Conservation (phyloP, 92 coral and sea anemone species). For the Isaurus tuberculatus region DNA sequence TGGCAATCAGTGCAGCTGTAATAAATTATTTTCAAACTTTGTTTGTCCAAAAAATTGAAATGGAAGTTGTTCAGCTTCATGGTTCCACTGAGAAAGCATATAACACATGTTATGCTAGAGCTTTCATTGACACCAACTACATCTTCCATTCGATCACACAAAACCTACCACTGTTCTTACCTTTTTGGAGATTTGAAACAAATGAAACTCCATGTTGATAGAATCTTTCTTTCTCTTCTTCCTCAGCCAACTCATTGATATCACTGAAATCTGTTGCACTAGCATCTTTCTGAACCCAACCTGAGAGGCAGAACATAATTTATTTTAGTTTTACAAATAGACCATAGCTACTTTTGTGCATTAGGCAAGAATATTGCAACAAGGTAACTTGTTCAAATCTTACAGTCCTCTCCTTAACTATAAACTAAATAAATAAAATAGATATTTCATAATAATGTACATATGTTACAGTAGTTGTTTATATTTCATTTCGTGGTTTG, state of each 20-base stretch:
- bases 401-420: too few relatives aligned
- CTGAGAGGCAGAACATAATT: constrained; percentile 16
- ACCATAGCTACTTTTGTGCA: not conserved
- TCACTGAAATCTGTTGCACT: constrained; percentile 96
- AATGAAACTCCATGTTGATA: constrained; percentile 61
- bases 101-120: not conserved
- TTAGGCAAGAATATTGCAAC: too few relatives aligned
- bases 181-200: constrained; percentile 19
- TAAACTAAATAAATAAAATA: too few relatives aligned
- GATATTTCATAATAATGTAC: too few relatives aligned
- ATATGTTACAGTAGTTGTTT: too few relatives aligned
- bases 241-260: constrained; percentile 94
- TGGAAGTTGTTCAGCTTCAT: too few relatives aligned
- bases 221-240: constrained; percentile 74
- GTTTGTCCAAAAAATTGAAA: too few relatives aligned
- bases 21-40: too few relatives aligned
- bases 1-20: too few relatives aligned
- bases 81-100: too few relatives aligned
- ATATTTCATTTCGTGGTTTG: too few relatives aligned
- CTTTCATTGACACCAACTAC: not conserved
- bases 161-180: constrained; percentile 3
- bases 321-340: not conserved
- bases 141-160: not conserved
- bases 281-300: constrained; percentile 79
- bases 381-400: too few relatives aligned